Evolutionary conservation across 1,140 invertebrate genomes (phyloP).

Genomic region (Macrobrachium nipponense): DNA sequence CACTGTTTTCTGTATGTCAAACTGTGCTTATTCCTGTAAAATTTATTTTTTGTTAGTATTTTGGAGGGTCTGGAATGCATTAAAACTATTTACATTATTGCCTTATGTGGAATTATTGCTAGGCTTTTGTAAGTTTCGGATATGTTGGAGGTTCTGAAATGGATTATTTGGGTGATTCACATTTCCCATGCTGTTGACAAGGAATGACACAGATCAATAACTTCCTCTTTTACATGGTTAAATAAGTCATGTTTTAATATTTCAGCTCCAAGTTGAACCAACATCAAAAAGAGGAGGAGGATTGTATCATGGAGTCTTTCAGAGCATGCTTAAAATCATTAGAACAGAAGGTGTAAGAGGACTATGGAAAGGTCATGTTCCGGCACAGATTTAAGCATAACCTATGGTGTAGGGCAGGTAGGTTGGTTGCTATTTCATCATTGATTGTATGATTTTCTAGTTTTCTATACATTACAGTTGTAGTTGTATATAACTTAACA

Average conservation of each 20-base stretch:
- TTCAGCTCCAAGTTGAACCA: constrained; percentile 93
- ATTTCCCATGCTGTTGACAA: too few relatives aligned
- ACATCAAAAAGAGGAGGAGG: constrained; percentile 71
- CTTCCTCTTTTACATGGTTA: constrained; percentile 1
- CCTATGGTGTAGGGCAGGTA: constrained; percentile 88
- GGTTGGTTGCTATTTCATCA: not conserved
- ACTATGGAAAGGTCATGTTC: constrained; percentile 95
- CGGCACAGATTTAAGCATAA: constrained; percentile 91
- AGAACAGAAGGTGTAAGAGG: constrained; percentile 87
- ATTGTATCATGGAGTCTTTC: constrained; percentile 74
- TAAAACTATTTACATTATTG: too few relatives aligned
- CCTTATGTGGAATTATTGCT: too few relatives aligned
- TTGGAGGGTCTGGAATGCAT: too few relatives aligned
- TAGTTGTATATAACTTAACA: too few relatives aligned
- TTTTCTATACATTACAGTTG: not conserved
- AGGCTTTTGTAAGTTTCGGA: too few relatives aligned
- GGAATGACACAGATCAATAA: too few relatives aligned
- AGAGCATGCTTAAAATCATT: constrained; percentile 81
- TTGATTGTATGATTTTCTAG: not conserved
- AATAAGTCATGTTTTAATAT: constrained; percentile 62
- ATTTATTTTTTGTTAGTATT: too few relatives aligned
- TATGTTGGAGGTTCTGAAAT: too few relatives aligned
- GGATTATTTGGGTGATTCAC: too few relatives aligned
- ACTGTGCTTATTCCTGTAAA: too few relatives aligned
- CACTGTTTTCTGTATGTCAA: too few relatives aligned